A percentile compares a stretch with the other conserved stretches of the same genome.
Evolutionary conservation across 2,113 vertebrate species (phyloP).

Genomic region (Nyctereutes procyonoides): DNA sequence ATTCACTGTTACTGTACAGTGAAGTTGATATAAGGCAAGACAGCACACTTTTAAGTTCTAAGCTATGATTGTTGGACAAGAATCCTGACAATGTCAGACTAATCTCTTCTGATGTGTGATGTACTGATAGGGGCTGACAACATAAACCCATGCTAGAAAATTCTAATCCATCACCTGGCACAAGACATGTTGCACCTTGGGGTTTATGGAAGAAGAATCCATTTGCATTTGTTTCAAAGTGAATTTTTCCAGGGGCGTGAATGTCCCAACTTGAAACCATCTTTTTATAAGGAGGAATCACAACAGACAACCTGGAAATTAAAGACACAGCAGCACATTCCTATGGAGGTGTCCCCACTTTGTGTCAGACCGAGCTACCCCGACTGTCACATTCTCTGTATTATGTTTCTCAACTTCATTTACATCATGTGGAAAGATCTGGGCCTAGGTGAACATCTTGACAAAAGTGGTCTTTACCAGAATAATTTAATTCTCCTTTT

Average conservation of each 20-base stretch:
- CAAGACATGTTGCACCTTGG: constrained; percentile 77
- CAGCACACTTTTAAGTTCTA: constrained; percentile 86
- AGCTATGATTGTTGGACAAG: constrained; percentile 85
- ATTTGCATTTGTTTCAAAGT: constrained; percentile 80
- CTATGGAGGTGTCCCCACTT: not conserved
- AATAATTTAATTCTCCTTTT: not conserved
- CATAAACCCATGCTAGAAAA: constrained; percentile 86
- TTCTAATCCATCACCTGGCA: constrained; percentile 86
- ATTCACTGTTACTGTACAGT: constrained; percentile 83
- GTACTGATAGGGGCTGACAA: constrained; percentile 85
- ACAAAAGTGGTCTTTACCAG: not conserved
- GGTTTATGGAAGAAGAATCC: constrained; percentile 74
- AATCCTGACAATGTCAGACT: constrained; percentile 85
- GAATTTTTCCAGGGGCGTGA: constrained; percentile 76
- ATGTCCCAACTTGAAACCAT: constrained; percentile 75
- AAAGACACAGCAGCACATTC: constrained; percentile 19
- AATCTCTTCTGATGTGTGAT: constrained; percentile 88
- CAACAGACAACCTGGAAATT: constrained; percentile 55
- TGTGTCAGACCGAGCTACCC: not conserved
- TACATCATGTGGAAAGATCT: not conserved
- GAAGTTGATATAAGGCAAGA: constrained; percentile 86
- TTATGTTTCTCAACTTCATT: not conserved
- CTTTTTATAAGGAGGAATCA: constrained; percentile 65
- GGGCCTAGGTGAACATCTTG: not conserved
- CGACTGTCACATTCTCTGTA: not conserved